Base-by-base conservation (phyloP, 2,797 vertebrate species). In the Craterocephalus amniculus region DNA sequence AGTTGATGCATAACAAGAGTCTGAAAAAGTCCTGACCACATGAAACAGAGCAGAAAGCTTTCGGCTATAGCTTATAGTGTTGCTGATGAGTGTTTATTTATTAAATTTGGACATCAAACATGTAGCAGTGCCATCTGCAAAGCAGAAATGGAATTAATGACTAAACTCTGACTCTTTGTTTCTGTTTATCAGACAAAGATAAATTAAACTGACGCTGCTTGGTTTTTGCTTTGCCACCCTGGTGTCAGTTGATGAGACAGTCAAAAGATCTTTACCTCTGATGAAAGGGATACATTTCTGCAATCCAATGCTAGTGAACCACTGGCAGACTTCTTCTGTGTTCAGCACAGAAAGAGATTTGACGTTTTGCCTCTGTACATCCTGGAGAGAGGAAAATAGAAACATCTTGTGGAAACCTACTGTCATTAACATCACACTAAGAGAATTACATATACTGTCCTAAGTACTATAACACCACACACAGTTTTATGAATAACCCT, bases 241-340 rank as follows among this genome's bases (percentile, higher is more conserved):
- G 16, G 72, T 70, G 66, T 38, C 54, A 31, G 31, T 63, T 75
- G 70, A 81, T 71, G 63, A 78, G 62, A 43, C 52, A 35, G 43
- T 55, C 45, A 54, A 45, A 64, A 76, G 43, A 80, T 59, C 11
- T 70, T 87, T 90, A 94, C 94, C 93, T 90, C 80, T 91, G 85
- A 96, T 93, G 89, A 89, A 89, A 79, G 93, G 89, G 60, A 93
- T 86, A 79, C 93, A 94, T 86, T 92, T 94, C 63, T 91, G 74
- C 40, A 92, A 84, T 66, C 93, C 91, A 67, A 92, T 91, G 67
- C 72, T 90, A 67, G 80, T 83, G 87, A 95, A 95, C 93, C 93
- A 95, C 72, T 87, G 92, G 90, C 94, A 96, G 80, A 94, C 80
- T 75, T 91, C 90, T 61, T 94, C 93, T 62, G 79, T 93, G 92